Evolutionary conservation across 2,888 invertebrate species (phyloP), one percentile per base, ranked within the genome.

Genomic region (Sceliomorpha sp.): DNA sequence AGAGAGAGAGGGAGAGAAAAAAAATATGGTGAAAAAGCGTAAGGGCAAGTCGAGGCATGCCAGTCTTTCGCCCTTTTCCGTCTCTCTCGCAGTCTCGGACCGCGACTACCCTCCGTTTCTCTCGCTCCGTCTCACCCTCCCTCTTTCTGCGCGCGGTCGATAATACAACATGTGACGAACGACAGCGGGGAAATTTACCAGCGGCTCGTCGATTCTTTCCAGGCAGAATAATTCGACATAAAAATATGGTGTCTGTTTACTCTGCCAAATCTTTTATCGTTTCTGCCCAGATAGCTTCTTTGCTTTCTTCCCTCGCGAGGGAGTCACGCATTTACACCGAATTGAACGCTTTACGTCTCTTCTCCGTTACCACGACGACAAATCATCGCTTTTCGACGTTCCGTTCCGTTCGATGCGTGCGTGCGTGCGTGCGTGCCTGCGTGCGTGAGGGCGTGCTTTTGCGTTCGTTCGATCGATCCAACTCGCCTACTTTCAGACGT

Each of bases 221-320:
- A 48, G 44, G 58, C 39, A 50, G 53, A 69, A 69, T 64, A 59
- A 70, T 70, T 64, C 53, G 53, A 59, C 58, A 70, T 62, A 53
- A 51, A 70, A 66, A 66, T 70, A 66, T 70, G 62, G 66, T 62
- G 60, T 48, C 51, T 62, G 66, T 70, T 70, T 70, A 62, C 66
- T 66, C 48, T 53, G 67, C 55, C 59, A 59, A 67, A 67, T 67
- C 67, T 67, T 60, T 59, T 67, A 67, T 60, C 67, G 48, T 44
- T 60, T 55, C 67, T 44, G 48, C 60, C 27, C 60, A 55, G 59
- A 60, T 60, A 56, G 56, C 47, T 59, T 53, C 48, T 53, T 53
- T 58, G 37, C 53, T 34, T 8, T 20, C 37, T 50, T 51, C 39
- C 56, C 45, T 45, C 39, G 20, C 45, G 29, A 53, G 45, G 53